Percentiles rank a stretch among this genome's conserved stretches.
These are phyloP conservation scores for Heliconius eleuchia DNA, from an alignment of 1,140 invertebrate genomes.

Conservation along the genomic window DNA sequence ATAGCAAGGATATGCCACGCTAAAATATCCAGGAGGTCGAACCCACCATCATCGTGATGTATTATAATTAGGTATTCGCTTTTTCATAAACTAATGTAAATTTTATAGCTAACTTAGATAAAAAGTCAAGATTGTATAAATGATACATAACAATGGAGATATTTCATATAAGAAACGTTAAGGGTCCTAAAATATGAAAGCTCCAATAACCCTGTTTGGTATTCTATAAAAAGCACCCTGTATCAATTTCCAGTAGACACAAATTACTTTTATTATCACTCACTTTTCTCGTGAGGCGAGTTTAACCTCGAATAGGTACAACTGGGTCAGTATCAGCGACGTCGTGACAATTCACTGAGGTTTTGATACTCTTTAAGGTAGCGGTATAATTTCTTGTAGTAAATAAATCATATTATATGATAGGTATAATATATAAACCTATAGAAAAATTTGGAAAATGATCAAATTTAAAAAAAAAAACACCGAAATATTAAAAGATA, in stretches of 20 bases:
- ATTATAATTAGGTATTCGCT: too few relatives aligned
- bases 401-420: not conserved
- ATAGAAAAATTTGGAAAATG: not conserved
- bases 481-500: too few relatives aligned
- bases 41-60: too few relatives aligned
- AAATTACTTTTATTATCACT: conserved; percentile 35
- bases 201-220: not conserved
- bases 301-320: conserved; percentile 34
- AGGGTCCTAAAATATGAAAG: not conserved
- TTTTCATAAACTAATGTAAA: too few relatives aligned
- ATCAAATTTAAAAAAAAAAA: too few relatives aligned
- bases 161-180: not conserved
- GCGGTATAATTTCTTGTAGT: not conserved
- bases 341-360: conserved; percentile 22
- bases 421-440: not conserved
- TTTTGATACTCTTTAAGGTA: conserved; percentile 15
- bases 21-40: too few relatives aligned
- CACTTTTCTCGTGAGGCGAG: conserved; percentile 36
- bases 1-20: too few relatives aligned
- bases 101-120: not conserved
- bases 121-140: not conserved
- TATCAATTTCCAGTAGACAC: conserved; percentile 27
- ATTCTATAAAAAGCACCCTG: conserved; percentile 13
- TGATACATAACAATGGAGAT: not conserved
- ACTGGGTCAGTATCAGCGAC: conserved; percentile 39